These are phyloP conservation scores for Actinemys pallida DNA, from an alignment of 2,113 vertebrate species.

Conservation along the genomic window DNA sequence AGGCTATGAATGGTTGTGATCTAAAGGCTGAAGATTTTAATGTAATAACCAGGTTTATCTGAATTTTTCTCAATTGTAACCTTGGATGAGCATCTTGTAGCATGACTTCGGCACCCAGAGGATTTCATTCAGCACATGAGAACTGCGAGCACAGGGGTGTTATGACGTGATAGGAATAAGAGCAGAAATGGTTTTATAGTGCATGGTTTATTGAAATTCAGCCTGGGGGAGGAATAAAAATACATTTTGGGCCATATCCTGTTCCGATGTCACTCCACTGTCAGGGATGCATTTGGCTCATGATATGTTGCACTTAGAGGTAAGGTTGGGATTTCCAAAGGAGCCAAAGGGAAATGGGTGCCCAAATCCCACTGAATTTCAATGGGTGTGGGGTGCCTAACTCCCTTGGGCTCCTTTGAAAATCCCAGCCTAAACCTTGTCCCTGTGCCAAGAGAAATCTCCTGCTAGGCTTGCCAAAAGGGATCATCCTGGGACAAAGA, in stretches of 20 bases:
- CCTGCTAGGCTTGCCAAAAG: neutral
- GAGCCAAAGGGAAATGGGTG: neutral
- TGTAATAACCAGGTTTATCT: neutral
- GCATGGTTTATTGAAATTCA: neutral
- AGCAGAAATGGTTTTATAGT: neutral
- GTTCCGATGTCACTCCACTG: neutral
- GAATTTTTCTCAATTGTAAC: neutral
- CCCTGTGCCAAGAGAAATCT: neutral
- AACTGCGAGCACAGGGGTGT: neutral
- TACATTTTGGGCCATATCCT: neutral
- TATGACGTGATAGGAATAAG: rapidly evolving
- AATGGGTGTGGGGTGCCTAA: neutral
- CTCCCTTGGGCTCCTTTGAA: neutral
- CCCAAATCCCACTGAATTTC: neutral
- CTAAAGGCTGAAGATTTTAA: neutral
- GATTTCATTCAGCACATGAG: rapidly evolving
- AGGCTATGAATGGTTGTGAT: neutral
- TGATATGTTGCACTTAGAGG: neutral
- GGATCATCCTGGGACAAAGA: rapidly evolving
- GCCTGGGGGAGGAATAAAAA: neutral
- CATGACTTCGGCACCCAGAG: neutral
- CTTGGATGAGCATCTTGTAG: neutral
- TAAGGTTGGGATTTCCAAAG: neutral
- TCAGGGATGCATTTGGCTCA: neutral
- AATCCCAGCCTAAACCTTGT: neutral